A percentile compares a stretch with the other conserved stretches of the same genome.
Evolutionary conservation across 2,888 invertebrate genomes (phyloP).

Genomic region (Altica lythri): DNA sequence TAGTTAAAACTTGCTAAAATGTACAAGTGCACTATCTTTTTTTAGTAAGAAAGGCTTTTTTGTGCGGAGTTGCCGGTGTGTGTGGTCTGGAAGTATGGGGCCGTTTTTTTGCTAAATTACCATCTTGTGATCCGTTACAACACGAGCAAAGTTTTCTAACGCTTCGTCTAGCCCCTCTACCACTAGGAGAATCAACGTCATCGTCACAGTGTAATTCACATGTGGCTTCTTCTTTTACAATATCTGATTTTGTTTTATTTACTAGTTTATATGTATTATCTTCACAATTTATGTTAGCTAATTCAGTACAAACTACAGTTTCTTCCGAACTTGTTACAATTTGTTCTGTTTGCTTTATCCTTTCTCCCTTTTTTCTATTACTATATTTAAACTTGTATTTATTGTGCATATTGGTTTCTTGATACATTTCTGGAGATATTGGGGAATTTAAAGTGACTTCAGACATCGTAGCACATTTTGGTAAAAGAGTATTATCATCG

Average conservation of each 20-base stretch:
- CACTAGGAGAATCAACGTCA: constrained; percentile 48
- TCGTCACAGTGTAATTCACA: constrained; percentile 49
- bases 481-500: constrained; percentile 54
- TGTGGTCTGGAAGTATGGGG: constrained; percentile 48
- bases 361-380: constrained; percentile 53
- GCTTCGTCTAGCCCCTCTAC: constrained; percentile 52
- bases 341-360: constrained; percentile 40
- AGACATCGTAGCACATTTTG: constrained; percentile 55
- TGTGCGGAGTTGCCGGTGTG: constrained; percentile 51
- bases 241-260: constrained; percentile 47
- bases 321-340: constrained; percentile 55
- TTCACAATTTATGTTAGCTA: constrained; percentile 40
- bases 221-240: constrained; percentile 45
- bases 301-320: constrained; percentile 50
- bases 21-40: constrained; percentile 56
- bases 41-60: constrained; percentile 54
- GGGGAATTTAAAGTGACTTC: constrained; percentile 57
- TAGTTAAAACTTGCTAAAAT: constrained; percentile 35
- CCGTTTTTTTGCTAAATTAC: constrained; percentile 45
- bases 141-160: constrained; percentile 54
- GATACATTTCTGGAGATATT: constrained; percentile 52
- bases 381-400: constrained; percentile 57
- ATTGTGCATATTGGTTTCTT: constrained; percentile 48
- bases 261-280: constrained; percentile 49
- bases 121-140: constrained; percentile 52